Conservation (phyloP, 2,888 invertebrate genomes). For the Mactromeris polynyma region DNA sequence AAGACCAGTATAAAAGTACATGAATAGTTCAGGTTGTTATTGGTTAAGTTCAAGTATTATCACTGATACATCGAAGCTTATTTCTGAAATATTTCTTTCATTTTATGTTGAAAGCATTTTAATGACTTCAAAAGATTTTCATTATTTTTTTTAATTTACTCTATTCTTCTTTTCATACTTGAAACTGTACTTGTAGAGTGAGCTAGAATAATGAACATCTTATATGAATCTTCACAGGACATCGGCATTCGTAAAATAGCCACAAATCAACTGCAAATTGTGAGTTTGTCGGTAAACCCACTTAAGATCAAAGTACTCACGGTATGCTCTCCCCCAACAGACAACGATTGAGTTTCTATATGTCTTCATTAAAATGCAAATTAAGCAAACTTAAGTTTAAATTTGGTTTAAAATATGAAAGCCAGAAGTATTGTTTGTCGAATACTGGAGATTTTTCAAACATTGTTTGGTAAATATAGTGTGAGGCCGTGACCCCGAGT, state of each 20-base stretch:
- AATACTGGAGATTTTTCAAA: slow-evolving; percentile 26
- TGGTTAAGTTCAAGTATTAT: not conserved
- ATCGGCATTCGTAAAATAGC: slow-evolving; percentile 9
- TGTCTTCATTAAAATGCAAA: slow-evolving; percentile 68
- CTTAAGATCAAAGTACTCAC: slow-evolving; percentile 35
- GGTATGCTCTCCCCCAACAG: slow-evolving; percentile 33
- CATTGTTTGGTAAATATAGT: slow-evolving; percentile 41
- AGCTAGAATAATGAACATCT: not conserved
- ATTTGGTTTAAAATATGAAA: slow-evolving; percentile 33
- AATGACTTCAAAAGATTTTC: not conserved
- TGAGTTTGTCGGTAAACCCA: slow-evolving; percentile 28
- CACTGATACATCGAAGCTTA: not conserved
- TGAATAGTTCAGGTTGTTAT: not conserved
- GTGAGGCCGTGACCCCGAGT: slow-evolving; percentile 21
- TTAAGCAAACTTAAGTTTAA: slow-evolving; percentile 38
- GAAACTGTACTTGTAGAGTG: not conserved
- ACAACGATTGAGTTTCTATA: slow-evolving; percentile 54
- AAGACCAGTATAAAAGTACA: not conserved
- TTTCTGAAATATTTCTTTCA: not conserved
- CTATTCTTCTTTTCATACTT: not conserved
- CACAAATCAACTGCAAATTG: slow-evolving; percentile 34
- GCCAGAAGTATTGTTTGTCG: slow-evolving; percentile 12
- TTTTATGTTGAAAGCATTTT: slow-evolving; percentile 19
- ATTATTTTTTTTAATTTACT: not conserved
- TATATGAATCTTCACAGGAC: not conserved